phyloP scores from a whole-genome alignment of 2,888 invertebrate genomes.

The Incurvaria masculella region DNA sequence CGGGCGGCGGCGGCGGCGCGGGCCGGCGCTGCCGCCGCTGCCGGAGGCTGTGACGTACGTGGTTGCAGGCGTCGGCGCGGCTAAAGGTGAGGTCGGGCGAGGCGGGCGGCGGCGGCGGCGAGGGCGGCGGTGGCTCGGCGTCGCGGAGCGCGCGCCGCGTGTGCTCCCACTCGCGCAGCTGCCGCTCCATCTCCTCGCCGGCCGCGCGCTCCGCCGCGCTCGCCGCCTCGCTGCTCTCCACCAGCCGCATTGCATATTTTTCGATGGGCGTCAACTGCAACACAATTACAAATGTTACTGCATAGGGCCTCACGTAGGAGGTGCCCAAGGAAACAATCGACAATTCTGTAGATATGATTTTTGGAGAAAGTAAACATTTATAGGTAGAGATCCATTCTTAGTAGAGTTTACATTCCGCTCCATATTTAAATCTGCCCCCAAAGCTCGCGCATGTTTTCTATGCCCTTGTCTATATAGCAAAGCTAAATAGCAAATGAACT shows the following conservation, averaged over 20 bases:
- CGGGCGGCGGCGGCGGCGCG: constrained; percentile 17
- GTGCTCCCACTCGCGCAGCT: constrained; percentile 85
- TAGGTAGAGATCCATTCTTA: no score
- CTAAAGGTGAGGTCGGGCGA: constrained; percentile 17
- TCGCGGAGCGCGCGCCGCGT: constrained; percentile 70
- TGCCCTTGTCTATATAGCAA: no score
- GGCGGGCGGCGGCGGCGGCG: constrained; percentile 42
- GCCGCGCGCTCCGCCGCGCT: constrained; percentile 86
- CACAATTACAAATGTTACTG: no score
- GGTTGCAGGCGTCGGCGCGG: constrained; percentile 18
- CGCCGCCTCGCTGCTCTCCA: constrained; percentile 84
- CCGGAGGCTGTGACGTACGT: constrained; percentile 17
- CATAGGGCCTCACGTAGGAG: no score
- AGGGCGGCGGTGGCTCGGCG: constrained; percentile 63
- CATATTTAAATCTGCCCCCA: no score
- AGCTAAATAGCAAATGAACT: no score
- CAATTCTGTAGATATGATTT: no score
- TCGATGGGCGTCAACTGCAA: constrained; percentile 88
- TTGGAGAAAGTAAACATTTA: no score
- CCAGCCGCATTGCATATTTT: constrained; percentile 89
- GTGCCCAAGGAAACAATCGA: no score
- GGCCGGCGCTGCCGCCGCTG: constrained; percentile 14
- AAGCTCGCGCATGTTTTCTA: no score
- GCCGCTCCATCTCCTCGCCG: constrained; percentile 82
- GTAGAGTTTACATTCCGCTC: no score